phyloP scores from a whole-genome alignment of 2,113 vertebrate genomes.

The Mormyrus lacerda region DNA sequence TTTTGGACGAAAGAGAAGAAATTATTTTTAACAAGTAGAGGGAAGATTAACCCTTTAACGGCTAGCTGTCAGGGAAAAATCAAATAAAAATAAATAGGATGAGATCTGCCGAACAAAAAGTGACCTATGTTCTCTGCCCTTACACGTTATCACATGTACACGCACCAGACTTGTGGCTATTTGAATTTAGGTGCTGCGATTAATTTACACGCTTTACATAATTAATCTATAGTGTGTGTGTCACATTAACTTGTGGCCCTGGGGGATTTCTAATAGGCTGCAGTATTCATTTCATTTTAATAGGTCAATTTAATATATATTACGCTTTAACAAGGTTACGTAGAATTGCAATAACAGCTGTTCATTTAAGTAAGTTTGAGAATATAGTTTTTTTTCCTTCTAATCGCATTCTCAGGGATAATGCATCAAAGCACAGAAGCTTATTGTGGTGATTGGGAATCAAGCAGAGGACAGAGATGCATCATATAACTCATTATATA shows the following conservation, averaged over 20 bases:
- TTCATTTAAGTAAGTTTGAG: neutral
- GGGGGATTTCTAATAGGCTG: neutral
- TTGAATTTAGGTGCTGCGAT: neutral
- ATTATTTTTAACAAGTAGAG: neutral
- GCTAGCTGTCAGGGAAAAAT: neutral
- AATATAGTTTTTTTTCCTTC: neutral
- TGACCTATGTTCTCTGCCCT: neutral
- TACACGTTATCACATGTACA: neutral
- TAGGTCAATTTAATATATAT: conserved; percentile 6
- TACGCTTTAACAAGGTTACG: neutral
- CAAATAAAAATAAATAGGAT: neutral
- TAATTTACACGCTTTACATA: conserved; percentile 12
- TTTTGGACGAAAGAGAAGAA: neutral
- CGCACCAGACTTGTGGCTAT: neutral
- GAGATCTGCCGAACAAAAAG: neutral
- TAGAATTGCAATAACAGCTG: neutral
- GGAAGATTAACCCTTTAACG: neutral
- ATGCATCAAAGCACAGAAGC: neutral
- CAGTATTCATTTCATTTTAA: neutral
- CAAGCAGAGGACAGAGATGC: neutral
- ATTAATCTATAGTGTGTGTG: conserved; percentile 3
- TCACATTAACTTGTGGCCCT: neutral
- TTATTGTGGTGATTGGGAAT: neutral
- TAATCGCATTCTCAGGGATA: neutral
- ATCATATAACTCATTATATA: neutral